Conservation (phyloP, 2,888 invertebrate genomes). For the Cheilosia variabilis region DNA sequence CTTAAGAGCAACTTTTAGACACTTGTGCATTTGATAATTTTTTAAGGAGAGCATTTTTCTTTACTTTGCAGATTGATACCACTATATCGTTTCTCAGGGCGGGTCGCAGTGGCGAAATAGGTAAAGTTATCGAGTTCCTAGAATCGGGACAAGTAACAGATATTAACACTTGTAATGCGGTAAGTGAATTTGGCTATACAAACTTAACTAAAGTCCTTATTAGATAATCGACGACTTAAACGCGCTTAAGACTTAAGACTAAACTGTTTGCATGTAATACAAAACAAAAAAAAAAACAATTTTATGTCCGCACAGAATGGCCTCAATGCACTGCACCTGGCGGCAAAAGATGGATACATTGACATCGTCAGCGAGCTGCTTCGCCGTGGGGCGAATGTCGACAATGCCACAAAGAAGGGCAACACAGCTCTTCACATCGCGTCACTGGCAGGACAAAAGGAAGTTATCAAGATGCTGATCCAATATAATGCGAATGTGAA, state of each 20-base stretch:
- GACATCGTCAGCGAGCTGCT: constrained; percentile 96
- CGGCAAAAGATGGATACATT: constrained; percentile 98
- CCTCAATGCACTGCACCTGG: constrained; percentile 97
- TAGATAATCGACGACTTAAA: neutral
- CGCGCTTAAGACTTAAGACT: neutral
- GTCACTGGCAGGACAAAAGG: constrained; percentile 97
- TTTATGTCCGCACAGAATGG: constrained; percentile 90
- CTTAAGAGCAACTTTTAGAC: no score
- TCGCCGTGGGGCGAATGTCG: constrained; percentile 94
- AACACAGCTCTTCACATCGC: constrained; percentile 98
- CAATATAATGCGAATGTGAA: constrained; percentile 97
- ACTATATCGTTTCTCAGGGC: constrained; percentile 98
- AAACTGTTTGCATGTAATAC: no score
- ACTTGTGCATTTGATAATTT: neutral
- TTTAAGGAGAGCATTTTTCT: neutral
- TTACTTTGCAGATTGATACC: constrained; percentile 87
- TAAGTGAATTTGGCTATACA: constrained; percentile 84
- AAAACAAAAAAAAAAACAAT: neutral
- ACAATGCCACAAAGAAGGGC: constrained; percentile 99
- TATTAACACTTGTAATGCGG: constrained; percentile 99
- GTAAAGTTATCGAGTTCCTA: constrained; percentile 96
- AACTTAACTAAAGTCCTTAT: neutral
- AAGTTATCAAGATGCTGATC: constrained; percentile 95
- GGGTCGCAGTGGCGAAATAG: constrained; percentile 97
- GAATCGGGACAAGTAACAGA: constrained; percentile 94